Evolutionary conservation across 2,888 invertebrate species (phyloP).

Genomic region (Drosophila falleni): DNA sequence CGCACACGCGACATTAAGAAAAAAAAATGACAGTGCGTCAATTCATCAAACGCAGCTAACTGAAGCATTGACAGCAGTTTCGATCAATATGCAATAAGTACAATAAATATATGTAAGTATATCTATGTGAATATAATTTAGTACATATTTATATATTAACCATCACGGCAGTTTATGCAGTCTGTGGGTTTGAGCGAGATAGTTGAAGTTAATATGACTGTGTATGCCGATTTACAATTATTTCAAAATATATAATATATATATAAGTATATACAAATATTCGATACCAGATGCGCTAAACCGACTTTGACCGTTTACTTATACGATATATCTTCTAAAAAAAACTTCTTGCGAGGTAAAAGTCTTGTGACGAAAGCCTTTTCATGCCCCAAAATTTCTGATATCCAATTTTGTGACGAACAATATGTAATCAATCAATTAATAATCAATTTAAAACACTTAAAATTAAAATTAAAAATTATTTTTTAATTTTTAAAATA

Average conservation of each 20-base stretch:
- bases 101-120: not conserved
- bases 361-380: no score
- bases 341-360: no score
- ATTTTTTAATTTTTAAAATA: no score
- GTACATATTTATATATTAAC: not conserved
- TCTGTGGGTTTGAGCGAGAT: not conserved
- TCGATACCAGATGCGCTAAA: no score
- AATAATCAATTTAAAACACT: no score
- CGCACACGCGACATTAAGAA: constrained; percentile 13
- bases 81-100: constrained; percentile 13
- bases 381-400: no score
- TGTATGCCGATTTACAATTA: not conserved
- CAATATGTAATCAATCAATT: no score
- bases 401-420: no score
- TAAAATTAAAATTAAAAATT: no score
- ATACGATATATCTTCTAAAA: no score
- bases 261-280: no score
- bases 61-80: constrained; percentile 14
- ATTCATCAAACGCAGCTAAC: constrained; percentile 22
- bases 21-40: constrained; percentile 30
- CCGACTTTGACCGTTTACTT: no score
- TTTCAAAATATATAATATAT: not conserved
- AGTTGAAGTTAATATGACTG: not conserved
- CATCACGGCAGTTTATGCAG: not conserved
- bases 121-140: not conserved